Evolutionary conservation across 2,888 invertebrate species (phyloP).

Genomic region (Rugalucina vietnamica): DNA sequence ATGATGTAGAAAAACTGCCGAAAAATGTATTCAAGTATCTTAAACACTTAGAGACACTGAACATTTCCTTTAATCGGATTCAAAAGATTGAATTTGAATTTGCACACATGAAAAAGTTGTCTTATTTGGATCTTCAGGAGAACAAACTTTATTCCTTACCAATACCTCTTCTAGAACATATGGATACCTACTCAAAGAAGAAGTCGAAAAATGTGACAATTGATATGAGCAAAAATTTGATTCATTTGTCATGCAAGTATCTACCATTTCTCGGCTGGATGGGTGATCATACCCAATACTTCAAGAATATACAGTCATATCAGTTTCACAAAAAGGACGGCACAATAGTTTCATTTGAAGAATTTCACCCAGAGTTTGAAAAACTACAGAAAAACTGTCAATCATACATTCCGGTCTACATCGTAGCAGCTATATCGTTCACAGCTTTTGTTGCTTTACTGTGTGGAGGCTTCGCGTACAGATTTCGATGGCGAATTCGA

Average conservation of each 20-base stretch:
- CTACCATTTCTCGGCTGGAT: slow-evolving; percentile 49
- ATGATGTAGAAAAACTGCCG: not conserved
- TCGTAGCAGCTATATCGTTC: slow-evolving; percentile 13
- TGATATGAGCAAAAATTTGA: slow-evolving; percentile 34
- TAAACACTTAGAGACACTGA: not conserved
- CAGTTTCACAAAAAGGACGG: slow-evolving; percentile 52
- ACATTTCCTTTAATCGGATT: slow-evolving; percentile 29
- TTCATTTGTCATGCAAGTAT: slow-evolving; percentile 19
- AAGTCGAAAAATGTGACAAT: slow-evolving; percentile 3
- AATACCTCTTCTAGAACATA: not conserved
- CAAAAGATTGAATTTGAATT: not conserved
- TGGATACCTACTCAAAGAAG: not conserved
- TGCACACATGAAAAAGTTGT: not conserved
- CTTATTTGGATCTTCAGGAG: not conserved
- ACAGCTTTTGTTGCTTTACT: slow-evolving; percentile 32
- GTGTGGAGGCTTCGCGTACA: slow-evolving; percentile 28
- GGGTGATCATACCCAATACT: slow-evolving; percentile 10
- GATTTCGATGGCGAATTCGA: slow-evolving; percentile 48
- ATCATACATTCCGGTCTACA: slow-evolving; percentile 35
- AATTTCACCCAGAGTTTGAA: not conserved
- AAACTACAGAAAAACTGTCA: slow-evolving; percentile 39
- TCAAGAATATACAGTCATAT: slow-evolving; percentile 30
- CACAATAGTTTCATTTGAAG: slow-evolving; percentile 22
- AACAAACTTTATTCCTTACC: slow-evolving; percentile 7
- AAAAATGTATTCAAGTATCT: not conserved